Conservation (phyloP, 2,888 invertebrate genomes). For the Crematogaster levior region DNA sequence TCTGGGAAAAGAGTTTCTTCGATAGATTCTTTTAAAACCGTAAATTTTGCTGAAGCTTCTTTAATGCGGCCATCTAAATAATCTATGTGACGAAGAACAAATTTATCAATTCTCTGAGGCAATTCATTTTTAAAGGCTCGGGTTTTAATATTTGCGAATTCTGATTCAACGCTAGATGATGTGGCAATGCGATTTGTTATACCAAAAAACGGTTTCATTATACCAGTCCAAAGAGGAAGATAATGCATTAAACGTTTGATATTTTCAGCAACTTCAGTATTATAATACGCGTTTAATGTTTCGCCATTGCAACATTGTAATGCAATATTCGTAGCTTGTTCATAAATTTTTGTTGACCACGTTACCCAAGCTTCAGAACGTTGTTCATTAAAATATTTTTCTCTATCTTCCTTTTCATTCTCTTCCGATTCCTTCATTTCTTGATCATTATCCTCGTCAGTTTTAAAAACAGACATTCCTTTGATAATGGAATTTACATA, state of each 20-base stretch:
- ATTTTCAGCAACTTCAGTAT: too few relatives aligned
- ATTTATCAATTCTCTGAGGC: constrained; percentile 8
- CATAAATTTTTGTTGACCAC: too few relatives aligned
- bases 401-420: background rate
- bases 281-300: too few relatives aligned
- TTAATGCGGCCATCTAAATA: constrained; percentile 12
- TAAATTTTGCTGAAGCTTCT: background rate
- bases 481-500: background rate
- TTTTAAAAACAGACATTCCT: background rate
- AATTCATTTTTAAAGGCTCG: background rate
- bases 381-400: background rate
- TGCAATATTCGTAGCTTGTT: too few relatives aligned
- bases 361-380: too few relatives aligned
- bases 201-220: background rate
- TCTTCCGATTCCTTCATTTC: background rate
- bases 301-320: too few relatives aligned
- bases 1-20: background rate
- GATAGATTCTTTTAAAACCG: background rate
- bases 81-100: background rate
- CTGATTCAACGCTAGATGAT: background rate
- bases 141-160: background rate
- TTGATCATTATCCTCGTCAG: background rate
- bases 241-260: too few relatives aligned
- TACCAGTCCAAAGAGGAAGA: too few relatives aligned
- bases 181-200: background rate